These are phyloP conservation scores for Casuarius casuarius DNA, from an alignment of 2,113 vertebrate genomes.

Conservation along the genomic window DNA sequence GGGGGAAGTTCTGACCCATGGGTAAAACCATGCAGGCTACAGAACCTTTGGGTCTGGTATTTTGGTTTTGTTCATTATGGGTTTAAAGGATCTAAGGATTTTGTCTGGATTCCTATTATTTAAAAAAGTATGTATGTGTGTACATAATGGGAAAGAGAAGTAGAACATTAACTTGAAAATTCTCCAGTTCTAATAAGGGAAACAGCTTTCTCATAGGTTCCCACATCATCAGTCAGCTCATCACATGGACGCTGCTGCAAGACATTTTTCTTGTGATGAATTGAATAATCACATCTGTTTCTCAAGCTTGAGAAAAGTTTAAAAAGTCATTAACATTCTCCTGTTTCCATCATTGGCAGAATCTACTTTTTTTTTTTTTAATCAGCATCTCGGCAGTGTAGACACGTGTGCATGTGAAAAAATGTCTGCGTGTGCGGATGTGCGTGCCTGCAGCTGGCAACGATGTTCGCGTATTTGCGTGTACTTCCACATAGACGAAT, in stretches of 20 bases:
- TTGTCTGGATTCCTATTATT: slow-evolving; percentile 32
- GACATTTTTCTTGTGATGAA: slow-evolving; percentile 65
- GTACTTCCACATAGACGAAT: accelerated
- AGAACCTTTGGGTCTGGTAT: background rate
- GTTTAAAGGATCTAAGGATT: background rate
- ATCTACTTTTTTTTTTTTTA: background rate
- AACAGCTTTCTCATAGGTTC: slow-evolving; percentile 80
- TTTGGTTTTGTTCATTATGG: background rate
- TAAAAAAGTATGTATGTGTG: slow-evolving; percentile 60
- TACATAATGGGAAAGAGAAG: slow-evolving; percentile 53
- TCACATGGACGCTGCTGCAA: slow-evolving; percentile 72
- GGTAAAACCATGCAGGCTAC: background rate
- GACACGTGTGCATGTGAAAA: slow-evolving; percentile 5
- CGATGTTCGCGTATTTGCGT: accelerated
- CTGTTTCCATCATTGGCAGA: slow-evolving; percentile 29
- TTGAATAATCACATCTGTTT: slow-evolving; percentile 74
- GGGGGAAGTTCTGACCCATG: background rate
- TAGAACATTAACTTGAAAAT: slow-evolving; percentile 50
- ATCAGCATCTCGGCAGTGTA: background rate
- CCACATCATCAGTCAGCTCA: slow-evolving; percentile 81
- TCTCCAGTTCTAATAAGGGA: slow-evolving; percentile 79
- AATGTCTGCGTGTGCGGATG: background rate
- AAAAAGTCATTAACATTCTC: slow-evolving; percentile 70
- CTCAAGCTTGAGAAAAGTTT: slow-evolving; percentile 75
- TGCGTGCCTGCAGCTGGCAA: background rate